Base-by-base conservation (phyloP, 1,140 invertebrate genomes). In the Listronotus oregonensis region DNA sequence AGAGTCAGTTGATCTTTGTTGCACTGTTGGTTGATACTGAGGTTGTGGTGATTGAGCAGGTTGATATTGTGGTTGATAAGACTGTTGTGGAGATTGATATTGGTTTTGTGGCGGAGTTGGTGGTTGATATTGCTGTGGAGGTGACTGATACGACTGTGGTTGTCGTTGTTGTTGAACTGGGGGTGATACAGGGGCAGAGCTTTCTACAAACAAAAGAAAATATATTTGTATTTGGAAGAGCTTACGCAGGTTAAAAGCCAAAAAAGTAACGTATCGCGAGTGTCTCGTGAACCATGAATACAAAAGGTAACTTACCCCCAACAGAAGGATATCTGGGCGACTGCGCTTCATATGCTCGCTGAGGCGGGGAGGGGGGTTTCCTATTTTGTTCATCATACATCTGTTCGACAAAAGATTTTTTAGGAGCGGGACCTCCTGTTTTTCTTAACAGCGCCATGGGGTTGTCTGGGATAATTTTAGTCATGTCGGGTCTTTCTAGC, bases 391-490 rank as follows among this genome's bases (percentile, higher is more conserved):
- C 51, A 11, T 47, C 50, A 44, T 56, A 71, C 46, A 71, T 64
- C 40, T 73, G 56, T 39, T 76, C 74, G 6, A 76, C 39, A 9
- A 75, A 69, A 5, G 69, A 71, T 47, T 71, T 71, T 47, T 69
- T 81, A 63, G 77, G 77, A 52, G 77, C 74, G 0, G 79, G 82
- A 31, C 80, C 80, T 47, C 79, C 77, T 15, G 82, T 82, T 72
- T 82, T 82, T 46, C 78, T 75, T 57, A 84, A 73, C 57, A 80
- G 70, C 0, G 79, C 84, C 74, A 88, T 88, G 3, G 87, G 87
- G 76, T 88, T 88, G 49, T 86, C 79, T 8, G 87, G 87, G 34
- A 88, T 88, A 39, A 78, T 78, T 57, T 75, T 75, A 10, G 87
- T 87, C 69, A 88, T 88, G 77, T 88, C 86, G 18, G 87, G 87